Evolutionary conservation across 2,113 vertebrate genomes (phyloP).

Genomic region (western clawed frog (Xenopus tropicalis)): UCB_Xtro_10.0 CM004450.2:34143501-34144000

Average conservation of each 20-base stretch:
- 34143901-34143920: slow-evolving; percentile 97
- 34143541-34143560: no score
- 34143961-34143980: no score
- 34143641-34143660: no score
- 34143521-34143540: no score
- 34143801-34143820: slow-evolving; percentile 92
- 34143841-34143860: slow-evolving; percentile 77
- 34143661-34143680: not conserved
- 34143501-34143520: no score
- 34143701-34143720: not conserved
- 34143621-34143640: no score
- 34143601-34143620: no score
- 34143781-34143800: slow-evolving; percentile 91
- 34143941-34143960: no score
- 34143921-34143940: slow-evolving; percentile 62
- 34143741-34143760: not conserved
- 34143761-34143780: slow-evolving; percentile 66
- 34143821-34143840: slow-evolving; percentile 90
- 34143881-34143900: slow-evolving; percentile 97
- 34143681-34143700: slow-evolving; percentile 18
- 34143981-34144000: no score
- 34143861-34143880: slow-evolving; percentile 84
- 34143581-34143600: no score
- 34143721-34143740: slow-evolving; percentile 45
- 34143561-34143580: no score